Evolutionary conservation across 2,888 invertebrate species (phyloP), one percentile per base, ranked within the genome.

Genomic region (Steromphala cineraria): DNA sequence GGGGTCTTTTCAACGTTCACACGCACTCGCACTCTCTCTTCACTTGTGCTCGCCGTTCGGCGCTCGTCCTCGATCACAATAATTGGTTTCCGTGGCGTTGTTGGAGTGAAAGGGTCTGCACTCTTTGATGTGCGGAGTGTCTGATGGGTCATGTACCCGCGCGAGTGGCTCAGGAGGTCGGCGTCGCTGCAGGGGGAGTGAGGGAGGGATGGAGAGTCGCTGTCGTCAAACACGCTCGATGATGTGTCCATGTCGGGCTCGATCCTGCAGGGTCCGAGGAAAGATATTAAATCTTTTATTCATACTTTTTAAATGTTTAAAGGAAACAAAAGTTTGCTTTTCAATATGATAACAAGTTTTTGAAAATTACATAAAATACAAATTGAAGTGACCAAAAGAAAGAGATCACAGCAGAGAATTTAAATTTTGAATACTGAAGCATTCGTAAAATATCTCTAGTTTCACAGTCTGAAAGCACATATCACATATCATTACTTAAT

Each of bases 221-320:
- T 88, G 74, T 92, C 91, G 40, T 91, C 91, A 77, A 87, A 91
- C 53, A 90, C 84, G 83, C 91, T 91, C 83, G 91, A 89, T n/a
- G 89, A 88, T 0, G 91, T 91, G 80, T 92, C 92, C 7, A 88
- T 88, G 67, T 92, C 92, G 0, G 87, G 85, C 36, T 92, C 92
- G 56, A 90, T 89, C 78, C 92, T 92, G 86, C 7, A 87, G 84
- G 67, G 80, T 15, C 62, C 56, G 75, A 75, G 46, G 28, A 40
- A 71, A 62, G 21, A 56, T 46, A 21, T 24, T 8, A 74, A n/a
- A n/a, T n/a, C n/a, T n/a, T 31, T n/a, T 3, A 28, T 31, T 36
- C 36, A 36, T 36, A 36, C 13, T 1, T 46, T 4, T 46, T 46
- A 13, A 46, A 46, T 36, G 4, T 4, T 36, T 36, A 7, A 4